phyloP scores from a whole-genome alignment of 2,113 vertebrate genomes.

The Camelus bactrianus region DNA sequence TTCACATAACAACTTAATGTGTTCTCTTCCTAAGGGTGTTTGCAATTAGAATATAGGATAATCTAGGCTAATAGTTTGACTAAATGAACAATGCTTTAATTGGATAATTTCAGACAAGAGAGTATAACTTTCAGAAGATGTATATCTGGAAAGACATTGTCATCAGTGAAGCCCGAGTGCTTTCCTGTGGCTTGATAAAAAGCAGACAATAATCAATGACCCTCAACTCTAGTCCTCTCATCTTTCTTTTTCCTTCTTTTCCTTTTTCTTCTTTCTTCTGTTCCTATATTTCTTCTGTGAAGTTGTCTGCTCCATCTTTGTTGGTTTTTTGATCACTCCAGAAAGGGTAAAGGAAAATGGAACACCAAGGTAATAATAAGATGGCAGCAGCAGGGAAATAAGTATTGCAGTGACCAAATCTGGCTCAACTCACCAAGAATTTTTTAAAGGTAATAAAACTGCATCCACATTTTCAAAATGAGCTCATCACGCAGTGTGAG shows the following conservation, averaged over 20 bases:
- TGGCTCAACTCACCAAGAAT: background rate
- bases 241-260: background rate
- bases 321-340: background rate
- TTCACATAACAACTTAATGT: slow-evolving; percentile 63
- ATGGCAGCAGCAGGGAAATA: background rate
- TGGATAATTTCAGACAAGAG: slow-evolving; percentile 45
- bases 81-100: slow-evolving; percentile 60
- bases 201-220: background rate
- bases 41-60: slow-evolving; percentile 55
- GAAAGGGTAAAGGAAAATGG: background rate
- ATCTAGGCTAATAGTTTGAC: slow-evolving; percentile 18
- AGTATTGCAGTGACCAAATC: background rate
- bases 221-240: background rate
- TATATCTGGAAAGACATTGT: background rate
- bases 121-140: background rate
- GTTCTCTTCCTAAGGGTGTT: slow-evolving; percentile 58
- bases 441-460: background rate
- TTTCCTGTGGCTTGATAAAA: background rate
- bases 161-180: background rate
- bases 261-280: background rate
- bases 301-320: background rate
- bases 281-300: background rate
- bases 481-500: background rate
- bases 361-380: background rate
- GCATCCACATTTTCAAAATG: background rate